Evolutionary conservation across 92 coral and sea anemone genomes (phyloP), one percentile per base, ranked within the genome.

Genomic region (Porites evermanni): DNA sequence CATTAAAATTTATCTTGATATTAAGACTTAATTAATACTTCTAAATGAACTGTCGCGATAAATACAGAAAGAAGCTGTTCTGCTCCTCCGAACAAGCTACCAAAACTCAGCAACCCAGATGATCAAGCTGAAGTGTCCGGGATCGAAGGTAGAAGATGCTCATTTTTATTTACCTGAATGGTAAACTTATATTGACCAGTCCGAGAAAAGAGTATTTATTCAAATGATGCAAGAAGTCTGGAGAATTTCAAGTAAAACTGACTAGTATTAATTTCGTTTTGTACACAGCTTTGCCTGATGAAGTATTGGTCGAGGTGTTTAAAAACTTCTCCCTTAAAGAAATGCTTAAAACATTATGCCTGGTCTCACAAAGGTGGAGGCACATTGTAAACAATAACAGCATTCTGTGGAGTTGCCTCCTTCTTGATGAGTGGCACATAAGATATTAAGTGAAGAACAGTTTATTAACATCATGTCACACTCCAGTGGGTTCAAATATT

Each of bases 201-300:
- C 50, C 51, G 3, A 84, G 13, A 1, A 74, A 84, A 73, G 26
- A 84, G 88, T 84, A 84, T 24, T 81, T 54, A 74, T 84, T 84
- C 88, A 7, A 84, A 84, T 14, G 88, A 9, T 84, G 59, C 88
- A 84, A 84, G 68, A 84, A 61, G 88, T 84, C 88, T 59, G 7
- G 87, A 2, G 81, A 84, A 64, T 84, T 84, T 64, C 81, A 64
- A 75, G 13, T 84, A 74, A 67, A 17, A 84, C 80, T 84, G 64
- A 84, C 88, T 84, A 38, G 88, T 74, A 73, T 83, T 83, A 83
- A 72, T 84, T 75, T 84, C 88, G 88, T 84, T 84, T 84, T 84
- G 88, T 84, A 74, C 88, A 84, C 81, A 84, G 81, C 88, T 84
- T 84, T 84, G 88, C 81, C 88, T 14, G 88, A 84, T 84, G 88